phyloP scores from a whole-genome alignment of 2,797 vertebrate species.

The Tapirus indicus region DNA sequence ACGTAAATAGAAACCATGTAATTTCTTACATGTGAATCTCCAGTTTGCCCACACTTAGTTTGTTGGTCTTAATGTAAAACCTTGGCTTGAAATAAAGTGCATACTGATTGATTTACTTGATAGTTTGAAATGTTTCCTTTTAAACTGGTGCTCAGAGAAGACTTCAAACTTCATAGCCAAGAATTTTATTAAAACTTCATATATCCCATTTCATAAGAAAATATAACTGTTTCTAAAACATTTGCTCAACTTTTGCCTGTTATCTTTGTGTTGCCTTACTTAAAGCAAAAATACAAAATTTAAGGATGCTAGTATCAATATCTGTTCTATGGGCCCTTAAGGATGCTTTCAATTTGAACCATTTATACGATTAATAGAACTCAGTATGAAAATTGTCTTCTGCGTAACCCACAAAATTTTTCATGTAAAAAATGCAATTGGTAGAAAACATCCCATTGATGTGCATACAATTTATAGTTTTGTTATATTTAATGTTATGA shows the following conservation, averaged over 20 bases:
- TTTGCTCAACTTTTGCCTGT: background rate
- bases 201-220: conserved; percentile 30
- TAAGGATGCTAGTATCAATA: background rate
- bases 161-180: conserved; percentile 18
- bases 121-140: conserved; percentile 76
- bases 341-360: conserved; percentile 30
- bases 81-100: conserved; percentile 79
- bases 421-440: conserved; percentile 7
- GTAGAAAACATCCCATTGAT: conserved; percentile 21
- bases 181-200: conserved; percentile 62
- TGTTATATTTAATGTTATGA: conserved; percentile 21
- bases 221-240: conserved; percentile 42
- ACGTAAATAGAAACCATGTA: conserved; percentile 64
- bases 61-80: conserved; percentile 78
- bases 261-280: background rate
- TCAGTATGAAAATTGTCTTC: background rate
- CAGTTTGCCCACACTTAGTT: conserved; percentile 64
- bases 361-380: conserved; percentile 29
- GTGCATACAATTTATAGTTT: background rate
- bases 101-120: conserved; percentile 68
- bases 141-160: conserved; percentile 49
- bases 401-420: background rate
- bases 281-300: conserved; percentile 54
- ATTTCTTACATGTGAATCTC: conserved; percentile 72
- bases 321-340: background rate